Percentiles rank a stretch among this genome's conserved stretches.
Conservation (phyloP, 2,113 vertebrate species). For the Crocuta crocuta region DNA sequence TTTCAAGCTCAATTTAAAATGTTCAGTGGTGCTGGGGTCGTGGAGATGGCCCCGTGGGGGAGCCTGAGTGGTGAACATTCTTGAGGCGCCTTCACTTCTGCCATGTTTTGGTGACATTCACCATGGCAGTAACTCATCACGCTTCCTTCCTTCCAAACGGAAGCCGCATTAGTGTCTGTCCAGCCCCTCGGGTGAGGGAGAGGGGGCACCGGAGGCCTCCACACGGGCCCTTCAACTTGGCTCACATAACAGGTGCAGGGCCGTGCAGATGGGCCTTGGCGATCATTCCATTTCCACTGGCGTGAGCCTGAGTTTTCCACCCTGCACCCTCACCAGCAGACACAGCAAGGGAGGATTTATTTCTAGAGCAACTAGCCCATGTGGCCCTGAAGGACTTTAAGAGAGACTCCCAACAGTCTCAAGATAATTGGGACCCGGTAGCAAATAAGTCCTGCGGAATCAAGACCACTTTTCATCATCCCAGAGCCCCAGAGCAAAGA, state of each 20-base stretch:
- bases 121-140: background rate
- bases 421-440: background rate
- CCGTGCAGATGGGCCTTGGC: background rate
- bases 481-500: background rate
- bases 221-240: background rate
- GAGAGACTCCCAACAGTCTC: conserved; percentile 10
- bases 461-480: background rate
- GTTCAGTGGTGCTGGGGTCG: background rate
- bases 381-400: background rate
- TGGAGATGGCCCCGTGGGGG: background rate
- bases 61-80: background rate
- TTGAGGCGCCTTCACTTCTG: background rate
- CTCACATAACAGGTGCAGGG: background rate
- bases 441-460: background rate
- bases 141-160: background rate
- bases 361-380: background rate
- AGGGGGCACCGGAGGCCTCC: background rate
- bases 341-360: background rate
- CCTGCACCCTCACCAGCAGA: background rate
- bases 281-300: background rate
- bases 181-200: too few relatives aligned
- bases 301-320: background rate
- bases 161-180: background rate
- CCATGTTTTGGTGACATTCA: background rate
- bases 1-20: background rate